These are phyloP conservation scores for Lordiphosa clarofinis DNA, from an alignment of 1,140 invertebrate species.

Conservation along the genomic window DNA sequence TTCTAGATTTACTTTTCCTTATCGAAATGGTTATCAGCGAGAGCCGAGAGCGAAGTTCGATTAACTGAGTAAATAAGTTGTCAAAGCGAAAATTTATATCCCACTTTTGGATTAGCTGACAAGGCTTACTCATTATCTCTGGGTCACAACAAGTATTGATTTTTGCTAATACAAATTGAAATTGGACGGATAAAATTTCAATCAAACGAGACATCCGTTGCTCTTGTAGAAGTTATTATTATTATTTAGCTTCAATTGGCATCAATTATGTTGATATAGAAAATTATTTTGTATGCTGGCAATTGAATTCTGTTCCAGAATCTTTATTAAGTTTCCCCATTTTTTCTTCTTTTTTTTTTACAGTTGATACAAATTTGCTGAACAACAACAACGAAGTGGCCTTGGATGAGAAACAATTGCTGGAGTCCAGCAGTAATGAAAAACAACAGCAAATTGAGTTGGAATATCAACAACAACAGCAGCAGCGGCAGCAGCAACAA, in stretches of 20 bases:
- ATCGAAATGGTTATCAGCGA: no score
- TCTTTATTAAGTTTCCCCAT: constrained; percentile 22
- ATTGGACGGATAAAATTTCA: no score
- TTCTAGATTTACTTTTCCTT: no score
- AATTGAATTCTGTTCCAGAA: constrained; percentile 37
- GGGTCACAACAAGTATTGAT: no score
- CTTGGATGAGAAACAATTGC: constrained; percentile 46
- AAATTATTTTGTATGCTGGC: constrained; percentile 59
- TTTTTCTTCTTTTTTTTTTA: constrained; percentile 26
- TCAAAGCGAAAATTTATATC: no score
- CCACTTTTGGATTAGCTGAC: no score
- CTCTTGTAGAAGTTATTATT: constrained; percentile 32
- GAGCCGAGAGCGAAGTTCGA: no score
- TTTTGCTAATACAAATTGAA: no score
- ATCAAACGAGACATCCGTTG: background rate
- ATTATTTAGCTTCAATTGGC: constrained; percentile 70
- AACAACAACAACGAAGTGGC: constrained; percentile 48
- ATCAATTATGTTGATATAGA: constrained; percentile 63
- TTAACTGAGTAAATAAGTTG: no score
- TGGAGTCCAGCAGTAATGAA: constrained; percentile 7
- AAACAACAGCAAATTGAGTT: constrained; percentile 24
- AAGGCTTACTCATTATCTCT: no score
- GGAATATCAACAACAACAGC: constrained; percentile 14
- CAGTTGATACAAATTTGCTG: constrained; percentile 57
- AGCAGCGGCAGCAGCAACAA: constrained; percentile 22